phyloP scores from a whole-genome alignment of 2,888 invertebrate genomes.

The Corbicula japonica region DNA sequence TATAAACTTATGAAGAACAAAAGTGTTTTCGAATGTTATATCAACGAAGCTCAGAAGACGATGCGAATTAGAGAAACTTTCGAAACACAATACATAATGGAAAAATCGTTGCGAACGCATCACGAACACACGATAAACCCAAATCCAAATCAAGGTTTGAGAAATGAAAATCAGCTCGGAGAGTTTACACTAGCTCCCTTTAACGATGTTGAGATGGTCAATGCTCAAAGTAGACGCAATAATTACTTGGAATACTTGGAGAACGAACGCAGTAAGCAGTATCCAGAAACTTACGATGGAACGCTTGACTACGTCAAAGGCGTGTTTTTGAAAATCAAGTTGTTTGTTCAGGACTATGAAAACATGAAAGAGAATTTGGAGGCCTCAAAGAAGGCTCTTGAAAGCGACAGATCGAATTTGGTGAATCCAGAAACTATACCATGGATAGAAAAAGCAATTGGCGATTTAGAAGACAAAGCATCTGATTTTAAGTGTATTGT shows the following conservation, averaged over 20 bases:
- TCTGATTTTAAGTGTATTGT: constrained; percentile 3
- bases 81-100: background rate
- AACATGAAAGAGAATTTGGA: background rate
- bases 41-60: background rate
- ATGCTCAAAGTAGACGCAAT: background rate
- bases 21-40: background rate
- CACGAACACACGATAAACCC: too few relatives aligned
- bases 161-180: too few relatives aligned
- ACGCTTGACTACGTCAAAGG: background rate
- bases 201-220: background rate
- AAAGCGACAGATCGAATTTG: too few relatives aligned
- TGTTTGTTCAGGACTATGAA: background rate
- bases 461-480: too few relatives aligned
- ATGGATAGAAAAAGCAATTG: too few relatives aligned
- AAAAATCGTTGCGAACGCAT: too few relatives aligned
- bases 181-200: background rate
- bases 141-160: too few relatives aligned
- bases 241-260: background rate
- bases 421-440: too few relatives aligned
- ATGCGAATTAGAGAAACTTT: background rate
- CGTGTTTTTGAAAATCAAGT: background rate
- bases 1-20: too few relatives aligned
- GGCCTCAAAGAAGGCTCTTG: background rate
- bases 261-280: background rate
- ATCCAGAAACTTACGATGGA: background rate